Conservation (phyloP, 2,113 vertebrate genomes). For the Elachura formosa region DNA sequence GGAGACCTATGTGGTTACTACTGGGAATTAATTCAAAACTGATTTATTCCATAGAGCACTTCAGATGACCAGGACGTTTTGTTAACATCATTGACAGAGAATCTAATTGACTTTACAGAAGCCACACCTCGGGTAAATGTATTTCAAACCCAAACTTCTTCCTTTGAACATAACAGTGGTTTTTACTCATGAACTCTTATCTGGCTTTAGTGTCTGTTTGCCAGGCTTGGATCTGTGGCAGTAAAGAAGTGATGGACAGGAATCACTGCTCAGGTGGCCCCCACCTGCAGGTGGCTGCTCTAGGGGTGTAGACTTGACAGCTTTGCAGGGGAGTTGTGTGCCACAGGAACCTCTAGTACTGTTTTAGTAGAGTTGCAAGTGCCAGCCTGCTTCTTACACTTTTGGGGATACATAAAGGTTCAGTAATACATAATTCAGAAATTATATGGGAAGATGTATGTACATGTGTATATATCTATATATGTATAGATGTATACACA, state of each 20-base stretch:
- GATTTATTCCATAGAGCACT: slow-evolving; percentile 75
- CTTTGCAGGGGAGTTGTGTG: background rate
- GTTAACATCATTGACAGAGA: slow-evolving; percentile 75
- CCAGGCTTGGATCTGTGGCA: background rate
- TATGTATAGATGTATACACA: background rate
- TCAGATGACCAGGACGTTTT: slow-evolving; percentile 79
- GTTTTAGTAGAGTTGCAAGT: background rate
- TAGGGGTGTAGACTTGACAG: background rate
- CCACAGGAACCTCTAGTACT: background rate
- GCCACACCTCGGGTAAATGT: slow-evolving; percentile 76
- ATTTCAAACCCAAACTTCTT: slow-evolving; percentile 27
- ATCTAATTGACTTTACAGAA: slow-evolving; percentile 93
- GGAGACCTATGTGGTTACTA: background rate
- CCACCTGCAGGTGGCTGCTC: background rate
- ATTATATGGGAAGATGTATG: background rate
- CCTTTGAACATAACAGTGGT: background rate
- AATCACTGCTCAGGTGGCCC: background rate
- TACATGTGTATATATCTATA: rapidly evolving
- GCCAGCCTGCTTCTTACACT: background rate
- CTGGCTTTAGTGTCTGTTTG: background rate
- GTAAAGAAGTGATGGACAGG: background rate
- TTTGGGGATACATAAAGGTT: background rate
- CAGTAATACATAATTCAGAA: background rate
- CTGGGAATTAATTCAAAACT: slow-evolving; percentile 20
- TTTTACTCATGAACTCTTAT: background rate